Evolutionary conservation across 2,888 invertebrate genomes (phyloP).

Genomic region (Machimus rusticus): DNA sequence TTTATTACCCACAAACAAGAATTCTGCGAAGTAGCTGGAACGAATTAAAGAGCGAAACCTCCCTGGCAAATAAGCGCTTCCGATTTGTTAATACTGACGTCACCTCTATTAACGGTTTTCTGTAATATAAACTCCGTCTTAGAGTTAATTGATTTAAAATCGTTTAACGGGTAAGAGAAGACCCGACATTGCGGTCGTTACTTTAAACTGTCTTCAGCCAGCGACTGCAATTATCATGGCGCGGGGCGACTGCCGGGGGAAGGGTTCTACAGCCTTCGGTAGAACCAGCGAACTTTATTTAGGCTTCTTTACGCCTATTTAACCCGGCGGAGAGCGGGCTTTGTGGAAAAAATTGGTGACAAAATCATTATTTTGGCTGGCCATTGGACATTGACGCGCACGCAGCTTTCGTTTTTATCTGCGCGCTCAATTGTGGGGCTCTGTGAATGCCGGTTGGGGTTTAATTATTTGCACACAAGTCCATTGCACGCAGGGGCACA

Average conservation of each 20-base stretch:
- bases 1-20: not conserved
- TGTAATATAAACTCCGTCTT: not conserved
- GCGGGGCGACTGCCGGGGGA: not conserved
- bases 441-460: not conserved
- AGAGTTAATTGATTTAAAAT: not conserved
- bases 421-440: not conserved
- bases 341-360: conserved; percentile 23
- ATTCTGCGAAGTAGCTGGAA: not conserved
- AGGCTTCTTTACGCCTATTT: conserved; percentile 8
- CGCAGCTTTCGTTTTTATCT: not conserved
- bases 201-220: not conserved
- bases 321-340: not conserved
- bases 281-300: conserved; percentile 2
- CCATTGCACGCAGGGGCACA: not conserved
- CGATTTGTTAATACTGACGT: not conserved
- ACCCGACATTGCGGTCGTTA: not conserved
- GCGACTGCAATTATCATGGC: not conserved
- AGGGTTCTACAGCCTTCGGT: conserved; percentile 2
- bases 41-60: conserved; percentile 5
- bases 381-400: conserved; percentile 10
- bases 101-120: not conserved
- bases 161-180: not conserved
- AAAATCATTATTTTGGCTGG: conserved; percentile 26
- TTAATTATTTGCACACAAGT: not conserved
- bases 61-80: not conserved